Base-by-base conservation (phyloP, 2,113 vertebrate species). In the Anguilla japonica region DNA sequence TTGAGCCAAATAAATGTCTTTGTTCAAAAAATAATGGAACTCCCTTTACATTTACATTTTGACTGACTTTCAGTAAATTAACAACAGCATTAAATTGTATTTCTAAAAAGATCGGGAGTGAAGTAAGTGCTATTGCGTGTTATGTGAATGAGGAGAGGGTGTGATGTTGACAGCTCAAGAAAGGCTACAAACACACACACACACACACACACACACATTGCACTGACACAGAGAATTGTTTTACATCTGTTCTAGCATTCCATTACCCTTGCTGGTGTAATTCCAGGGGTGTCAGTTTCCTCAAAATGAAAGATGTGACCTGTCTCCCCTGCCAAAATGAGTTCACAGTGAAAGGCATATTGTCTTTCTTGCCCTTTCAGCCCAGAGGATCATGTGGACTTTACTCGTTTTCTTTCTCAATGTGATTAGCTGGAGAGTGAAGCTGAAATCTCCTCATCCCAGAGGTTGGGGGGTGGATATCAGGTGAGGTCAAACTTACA, bases 211-310 rank as follows among this genome's bases (percentile, higher is more conserved):
- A 67, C 60, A 67, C 60, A 67, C 60, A 67, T 5, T 67, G 18
- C 18, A 26, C 60, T 22, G 41, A 78, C 84, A 85, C 84, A 50
- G 41, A 46, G 26, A 34, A 2, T 67, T 20, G 18, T 39, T 39
- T 53, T 9, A 41, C 29, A 85, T 53, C n/a, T 3, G 2, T n/a
- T 79, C 26, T 22, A 6, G 46, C 75, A 60, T 85, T 60, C 75
- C 75, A 20, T 20, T 40, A 46, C 79, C 50, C 78, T 85, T n/a
- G 75, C 34, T 41, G 75, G 26, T 79, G 53, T 85, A 57, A 56
- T 56, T 57, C 84, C 79, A 79, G 5, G 18, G 50, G 84, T 57
- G 34, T 85, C 84, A 79, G 75, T 80, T 85, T 85, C 43, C 43
- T 53, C 29, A 43, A 26, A 85, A 40, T n/a, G 67, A 84, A 85